Conservation (phyloP, 1,140 invertebrate genomes). For the Cataglyphis hispanica region DNA sequence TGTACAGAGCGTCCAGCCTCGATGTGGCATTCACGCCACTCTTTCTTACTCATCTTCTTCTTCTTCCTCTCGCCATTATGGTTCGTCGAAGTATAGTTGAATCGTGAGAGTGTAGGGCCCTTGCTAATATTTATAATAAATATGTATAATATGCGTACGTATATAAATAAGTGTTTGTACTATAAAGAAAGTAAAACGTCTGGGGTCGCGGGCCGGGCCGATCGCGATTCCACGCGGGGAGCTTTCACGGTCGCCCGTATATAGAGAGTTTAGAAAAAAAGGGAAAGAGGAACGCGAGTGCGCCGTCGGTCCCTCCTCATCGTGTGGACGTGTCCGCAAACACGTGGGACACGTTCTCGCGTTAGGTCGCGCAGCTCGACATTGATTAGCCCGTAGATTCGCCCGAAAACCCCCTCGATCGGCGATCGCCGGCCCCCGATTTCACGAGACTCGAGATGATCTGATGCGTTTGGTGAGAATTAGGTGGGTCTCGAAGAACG, state of each 20-base stretch:
- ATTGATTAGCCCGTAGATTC: conserved; percentile 70
- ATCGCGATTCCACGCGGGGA: conserved; percentile 69
- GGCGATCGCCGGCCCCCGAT: conserved; percentile 70
- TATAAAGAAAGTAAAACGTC: conserved; percentile 81
- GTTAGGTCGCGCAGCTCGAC: conserved; percentile 68
- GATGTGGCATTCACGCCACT: conserved; percentile 30
- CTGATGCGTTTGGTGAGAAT: conserved; percentile 81
- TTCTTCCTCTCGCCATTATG: conserved; percentile 40
- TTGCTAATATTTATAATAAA: conserved; percentile 83
- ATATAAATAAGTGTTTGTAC: conserved; percentile 86
- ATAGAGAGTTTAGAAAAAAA: conserved; percentile 41
- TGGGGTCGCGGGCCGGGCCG: conserved; percentile 56
- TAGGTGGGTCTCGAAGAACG: conserved; percentile 77
- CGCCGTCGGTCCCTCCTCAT: conserved; percentile 6
- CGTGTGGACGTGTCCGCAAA: not conserved
- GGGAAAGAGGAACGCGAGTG: conserved; percentile 45
- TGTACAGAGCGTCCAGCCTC: conserved; percentile 58
- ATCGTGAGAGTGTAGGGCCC: conserved; percentile 84
- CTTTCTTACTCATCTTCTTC: conserved; percentile 46
- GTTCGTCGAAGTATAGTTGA: conserved; percentile 83
- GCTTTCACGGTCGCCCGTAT: conserved; percentile 58
- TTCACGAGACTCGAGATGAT: conserved; percentile 78
- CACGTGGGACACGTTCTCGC: conserved; percentile 5
- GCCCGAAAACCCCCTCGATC: conserved; percentile 73
- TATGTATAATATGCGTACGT: conserved; percentile 80